phyloP scores from a whole-genome alignment of 1,140 invertebrate genomes.

The Papilio polyxenes region DNA sequence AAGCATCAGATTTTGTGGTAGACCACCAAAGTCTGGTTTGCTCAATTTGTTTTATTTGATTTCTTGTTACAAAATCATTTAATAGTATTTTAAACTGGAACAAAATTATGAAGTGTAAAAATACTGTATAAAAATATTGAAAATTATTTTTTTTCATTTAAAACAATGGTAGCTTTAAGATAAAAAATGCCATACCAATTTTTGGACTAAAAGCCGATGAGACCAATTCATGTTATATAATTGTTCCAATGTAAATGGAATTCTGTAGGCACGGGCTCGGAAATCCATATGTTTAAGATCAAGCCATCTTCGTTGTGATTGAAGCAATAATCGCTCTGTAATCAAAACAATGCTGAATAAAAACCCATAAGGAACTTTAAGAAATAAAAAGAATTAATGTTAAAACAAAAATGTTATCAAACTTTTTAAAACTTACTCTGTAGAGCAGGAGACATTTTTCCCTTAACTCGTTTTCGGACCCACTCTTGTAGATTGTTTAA shows the following conservation, averaged over 20 bases:
- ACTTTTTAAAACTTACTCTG: conserved; percentile 55
- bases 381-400: neutral
- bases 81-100: conserved; percentile 69
- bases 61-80: conserved; percentile 65
- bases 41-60: conserved; percentile 63
- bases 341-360: conserved; percentile 34
- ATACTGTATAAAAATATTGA: neutral
- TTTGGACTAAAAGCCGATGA: conserved; percentile 62
- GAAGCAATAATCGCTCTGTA: conserved; percentile 57
- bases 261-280: conserved; percentile 61
- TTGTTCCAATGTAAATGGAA: conserved; percentile 69
- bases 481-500: conserved; percentile 72
- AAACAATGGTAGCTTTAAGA: neutral
- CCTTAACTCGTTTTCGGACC: conserved; percentile 68
- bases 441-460: conserved; percentile 50
- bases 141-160: neutral
- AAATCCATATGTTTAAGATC: conserved; percentile 71
- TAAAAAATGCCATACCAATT: conserved; percentile 53
- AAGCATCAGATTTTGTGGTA: conserved; percentile 69
- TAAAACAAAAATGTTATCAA: neutral
- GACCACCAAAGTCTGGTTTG: conserved; percentile 74
- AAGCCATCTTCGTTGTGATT: conserved; percentile 67
- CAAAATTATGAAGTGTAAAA: conserved; percentile 28
- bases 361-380: conserved; percentile 1
- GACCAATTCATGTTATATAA: conserved; percentile 69